Evolutionary conservation across 2,888 invertebrate species (phyloP), one percentile per base, ranked within the genome.

Genomic region (Acleris literana): DNA sequence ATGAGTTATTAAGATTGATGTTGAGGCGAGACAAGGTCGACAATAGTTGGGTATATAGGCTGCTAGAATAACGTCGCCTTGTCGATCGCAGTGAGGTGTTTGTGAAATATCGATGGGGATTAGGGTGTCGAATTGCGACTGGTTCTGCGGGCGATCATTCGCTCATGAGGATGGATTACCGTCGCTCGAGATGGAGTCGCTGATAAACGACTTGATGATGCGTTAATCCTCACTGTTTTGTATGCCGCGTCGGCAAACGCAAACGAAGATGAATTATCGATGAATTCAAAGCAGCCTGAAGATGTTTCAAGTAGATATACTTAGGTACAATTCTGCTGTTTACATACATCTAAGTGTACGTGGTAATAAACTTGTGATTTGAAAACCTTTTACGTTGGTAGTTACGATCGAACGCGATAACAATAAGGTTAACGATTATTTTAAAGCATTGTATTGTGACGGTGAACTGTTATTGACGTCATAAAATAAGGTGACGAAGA

Each of bases 131-230:
- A 80, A 76, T 72, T 74, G 78, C 72, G 75, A 76, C 68, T 71
- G 76, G 73, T 74, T 72, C 74, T 73, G 74, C 65, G 69, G 69
- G 65, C 72, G 69, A 69, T 75, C 70, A 71, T 67, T 63, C 64
- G 65, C 73, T 82, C 77, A 84, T 83, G 77, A 81, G 81, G 80
- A 85, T 81, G 77, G 81, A 85, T 85, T 80, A 77, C 76, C 68
- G 70, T 66, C 71, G 72, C 71, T 74, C 70, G 72, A 75, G 76
- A 71, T 74, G 76, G 68, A 48, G 60, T 57, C 51, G 17, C 57
- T 76, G 69, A 70, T 68, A 68, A 70, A 68, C 62, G 69, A 65
- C 53, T 62, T 62, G 65, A 70, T 68, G 64, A 68, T 69, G 63
- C 62, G 59, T 51, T 76, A 71, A 76, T 67, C 55, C 61, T 20